Base-by-base conservation (phyloP, 2,113 vertebrate genomes). In the Labeo rohita region DNA sequence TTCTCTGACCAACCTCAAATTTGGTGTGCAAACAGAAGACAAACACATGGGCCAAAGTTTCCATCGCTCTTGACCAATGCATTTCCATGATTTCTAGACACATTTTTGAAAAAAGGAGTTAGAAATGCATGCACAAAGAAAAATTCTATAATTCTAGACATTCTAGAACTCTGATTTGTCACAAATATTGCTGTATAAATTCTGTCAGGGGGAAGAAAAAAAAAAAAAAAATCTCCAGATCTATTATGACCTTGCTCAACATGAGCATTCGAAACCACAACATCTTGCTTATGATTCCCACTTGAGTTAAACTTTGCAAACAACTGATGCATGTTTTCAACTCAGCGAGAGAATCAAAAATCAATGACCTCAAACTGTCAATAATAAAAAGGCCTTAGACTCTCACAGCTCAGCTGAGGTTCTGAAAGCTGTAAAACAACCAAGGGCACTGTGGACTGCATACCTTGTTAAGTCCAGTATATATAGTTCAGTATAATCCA, bases 281-380 rank as follows among this genome's bases (percentile, higher is more conserved):
- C 61, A 45, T 80, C 63, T 68, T 79, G 43, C 75, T 63, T 59
- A 52, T 2, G 49, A 74, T 74, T 77, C 45, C 75, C 52, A 66
- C 52, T 74, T 23, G 8, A 84, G 76, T 74, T 50, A 9, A 36
- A 82, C 66, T 75, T 76, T 54, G 70, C 9, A 34, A 39, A 12
- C 78, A 15, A 9, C 4, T 0, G 3, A 43, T 59, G 21, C 18
- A 65, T 10, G 43, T 66, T 80, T 80, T 65, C 6, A 80, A 23
- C 13, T 18, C 43, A 6, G 79, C 54, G 3, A 73, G 63, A 47
- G 18, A 80, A 80, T 85, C 78, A 83, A 83, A 82, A 89, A 47
- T 78, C n/a, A 79, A 61, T 86, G 59, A 85, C 66, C 80, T 84
- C 81, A 80, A 86, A 84, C 65, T 75, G 77, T 68, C 83, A 78